Evolutionary conservation across 2,797 vertebrate species (phyloP), one percentile per base, ranked within the genome.

Genomic region (Enteromius radiatus): DNA sequence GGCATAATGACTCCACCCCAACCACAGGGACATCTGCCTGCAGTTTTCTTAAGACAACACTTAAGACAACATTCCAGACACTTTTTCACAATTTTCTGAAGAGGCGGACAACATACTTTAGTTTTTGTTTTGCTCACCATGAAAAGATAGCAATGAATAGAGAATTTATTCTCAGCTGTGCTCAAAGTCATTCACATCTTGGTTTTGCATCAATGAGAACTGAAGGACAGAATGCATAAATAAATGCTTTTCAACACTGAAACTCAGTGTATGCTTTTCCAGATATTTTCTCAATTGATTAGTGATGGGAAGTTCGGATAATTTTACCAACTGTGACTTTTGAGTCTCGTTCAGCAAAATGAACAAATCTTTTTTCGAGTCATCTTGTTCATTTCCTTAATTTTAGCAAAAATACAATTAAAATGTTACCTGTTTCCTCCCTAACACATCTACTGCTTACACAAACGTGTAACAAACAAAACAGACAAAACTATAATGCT

Each of bases 261-360:
- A 12, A 56, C n/a, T 19, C 63, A 43, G 6, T 64, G 11, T 78
- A 43, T 36, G 38, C 19, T 69, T 47, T 28, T 52, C 28, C 21
- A 61, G 45, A 67, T 21, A 63, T 43, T 91, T 63, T 88, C 38
- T 17, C 70, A 84, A 74, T n/a, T n/a, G n/a, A n/a, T n/a, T n/a
- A n/a, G n/a, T n/a, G n/a, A n/a, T n/a, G n/a, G n/a, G n/a, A n/a
- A n/a, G n/a, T n/a, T n/a, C n/a, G n/a, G n/a, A n/a, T n/a, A n/a
- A n/a, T n/a, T n/a, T n/a, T n/a, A n/a, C n/a, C n/a, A n/a, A n/a
- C n/a, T n/a, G n/a, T n/a, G n/a, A n/a, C n/a, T n/a, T n/a, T n/a
- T n/a, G n/a, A n/a, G n/a, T n/a, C n/a, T n/a, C n/a, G n/a, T n/a
- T n/a, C n/a, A n/a, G n/a, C n/a, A n/a, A n/a, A n/a, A n/a, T n/a